Evolutionary conservation across 2,797 vertebrate species (phyloP), one percentile per base, ranked within the genome.

Genomic region (Hyperoplus lanceolatus): DNA sequence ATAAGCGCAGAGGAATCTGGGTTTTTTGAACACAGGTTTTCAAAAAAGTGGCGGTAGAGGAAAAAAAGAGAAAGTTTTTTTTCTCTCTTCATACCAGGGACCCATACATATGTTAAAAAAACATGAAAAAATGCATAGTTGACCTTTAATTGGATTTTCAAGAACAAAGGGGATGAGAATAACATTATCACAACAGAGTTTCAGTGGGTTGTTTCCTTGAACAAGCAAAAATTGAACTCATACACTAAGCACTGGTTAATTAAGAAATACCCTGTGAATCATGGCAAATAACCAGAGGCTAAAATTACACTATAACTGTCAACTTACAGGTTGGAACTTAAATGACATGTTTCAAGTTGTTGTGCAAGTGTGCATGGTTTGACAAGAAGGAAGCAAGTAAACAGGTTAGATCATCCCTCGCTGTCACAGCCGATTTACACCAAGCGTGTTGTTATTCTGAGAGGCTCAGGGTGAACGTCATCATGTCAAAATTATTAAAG

Each of bases 351-450:
- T 49, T 1, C 29, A 39, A 14, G 67, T 1, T 42, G 46, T 16
- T 53, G 48, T 54, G 55, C 10, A 56, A 50, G 41, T 59, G 29
- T 29, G 51, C 63, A n/a, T 8, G 3, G 13, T 9, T 12, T 51
- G 21, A 39, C 16, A 46, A 38, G 21, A n/a, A 41, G 54, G 10
- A 42, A 16, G 7, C 5, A 3, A 21, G 46, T 49, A 38, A 78
- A 70, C 4, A 45, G 67, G 50, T 72, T 75, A 13, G 8, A 67
- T 60, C 46, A 48, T 70, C 57, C 15, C 41, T 62, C 41, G 15
- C 43, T 70, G 54, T 70, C 56, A 74, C 58, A 73, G 50, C 38
- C 59, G 16, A 71, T 78, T 75, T 57, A 38, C 39, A 53, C 18
- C 42, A 71, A 73, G 41, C 50, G 36, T 7, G 5, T 16, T 69